Base-by-base conservation (phyloP, 1,140 invertebrate genomes). In the Pachypsylla venusta region DNA sequence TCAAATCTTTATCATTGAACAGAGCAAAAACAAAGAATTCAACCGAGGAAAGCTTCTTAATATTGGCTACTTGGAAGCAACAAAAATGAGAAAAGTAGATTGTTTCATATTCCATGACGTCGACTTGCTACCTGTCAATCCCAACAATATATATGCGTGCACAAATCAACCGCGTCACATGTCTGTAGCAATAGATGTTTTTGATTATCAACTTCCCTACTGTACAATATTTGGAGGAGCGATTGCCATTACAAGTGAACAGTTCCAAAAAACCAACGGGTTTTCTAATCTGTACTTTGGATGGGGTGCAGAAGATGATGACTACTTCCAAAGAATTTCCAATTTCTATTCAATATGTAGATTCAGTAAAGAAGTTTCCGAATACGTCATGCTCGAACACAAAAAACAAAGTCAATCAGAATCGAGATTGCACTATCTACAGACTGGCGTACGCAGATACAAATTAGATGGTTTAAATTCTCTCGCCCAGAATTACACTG, bases 81-180 rank as follows among this genome's bases (percentile, higher is more conserved):
- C 75, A 25, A 77, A 75, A 63, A 78, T 81, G 27, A 78, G 77
- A 58, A 71, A 75, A 53, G 91, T 82, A 71, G 81, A 89, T 24
- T 98, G 95, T 68, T 81, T 95, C 53, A 83, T 98, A 55, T 86
- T 98, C 66, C 93, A 97, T 72, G 93, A 98, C 70, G 87, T 98
- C 40, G 93, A 98, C 75, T 72, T 98, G 19, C 77, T 98, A 58
- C 94, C 94, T 12, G 77, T 95, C 63, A 89, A 89, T 72, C 79
- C 81, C 58, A 80, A 84, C 2, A 96, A 97, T 73, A 78, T 95
- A 53, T 98, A 98, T 74, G 86, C 84, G 14, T 98, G 95, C 70
- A 84, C 89, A 1, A 76, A 80, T 62, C 76, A 79, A 62, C 94
- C 94, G 0, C 76, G 92, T 35, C 93, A 97, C 68, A 87, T 98